Conservation (phyloP, 2,113 vertebrate species). For the Eudyptes chrysolophus region DNA sequence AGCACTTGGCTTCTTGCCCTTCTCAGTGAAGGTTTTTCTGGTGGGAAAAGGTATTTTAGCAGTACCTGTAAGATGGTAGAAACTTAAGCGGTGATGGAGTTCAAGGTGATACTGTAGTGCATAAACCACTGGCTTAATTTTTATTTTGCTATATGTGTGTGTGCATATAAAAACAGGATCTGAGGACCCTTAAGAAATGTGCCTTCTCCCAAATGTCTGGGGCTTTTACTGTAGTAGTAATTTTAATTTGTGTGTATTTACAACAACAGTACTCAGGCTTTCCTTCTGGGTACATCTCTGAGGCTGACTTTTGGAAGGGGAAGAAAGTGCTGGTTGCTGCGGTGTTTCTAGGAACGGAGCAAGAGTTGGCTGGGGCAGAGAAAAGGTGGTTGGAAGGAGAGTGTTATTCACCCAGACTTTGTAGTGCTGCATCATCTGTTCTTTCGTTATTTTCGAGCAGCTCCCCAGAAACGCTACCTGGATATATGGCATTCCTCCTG, state of each 20-base stretch:
- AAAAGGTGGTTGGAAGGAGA: neutral
- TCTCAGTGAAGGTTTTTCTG: neutral
- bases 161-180: neutral
- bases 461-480: neutral
- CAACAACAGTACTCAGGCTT: neutral
- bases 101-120: neutral
- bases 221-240: neutral
- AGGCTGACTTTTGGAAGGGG: neutral
- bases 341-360: neutral
- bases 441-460: neutral
- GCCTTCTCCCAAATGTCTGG: neutral
- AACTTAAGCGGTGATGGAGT: neutral
- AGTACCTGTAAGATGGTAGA: neutral
- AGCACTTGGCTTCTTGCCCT: neutral
- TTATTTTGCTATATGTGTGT: neutral
- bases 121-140: neutral
- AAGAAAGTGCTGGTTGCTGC: neutral
- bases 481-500: neutral
- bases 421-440: neutral
- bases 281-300: neutral
- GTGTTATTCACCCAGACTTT: neutral
- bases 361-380: neutral
- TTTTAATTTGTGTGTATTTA: neutral
- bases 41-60: neutral
- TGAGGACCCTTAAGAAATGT: neutral